Conservation (phyloP, 2,113 vertebrate genomes). For the Melanerpes aurifrons region DNA sequence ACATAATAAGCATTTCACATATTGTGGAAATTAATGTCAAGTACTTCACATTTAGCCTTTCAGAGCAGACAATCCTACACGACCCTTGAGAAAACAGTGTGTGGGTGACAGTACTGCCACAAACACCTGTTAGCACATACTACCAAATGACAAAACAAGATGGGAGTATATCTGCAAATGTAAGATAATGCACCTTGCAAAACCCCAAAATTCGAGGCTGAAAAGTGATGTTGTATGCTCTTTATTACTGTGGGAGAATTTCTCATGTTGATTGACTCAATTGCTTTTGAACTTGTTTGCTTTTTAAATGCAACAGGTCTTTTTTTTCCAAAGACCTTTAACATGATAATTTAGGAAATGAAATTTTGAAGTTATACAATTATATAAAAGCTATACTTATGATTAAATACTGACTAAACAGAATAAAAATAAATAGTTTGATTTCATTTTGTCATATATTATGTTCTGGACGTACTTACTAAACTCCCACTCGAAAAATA, state of each 20-base stretch:
- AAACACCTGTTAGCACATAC: background rate
- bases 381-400: background rate
- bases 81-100: background rate
- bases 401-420: background rate
- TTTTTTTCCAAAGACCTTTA: background rate
- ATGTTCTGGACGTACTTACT: background rate
- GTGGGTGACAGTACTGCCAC: background rate
- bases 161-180: background rate
- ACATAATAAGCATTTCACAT: background rate
- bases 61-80: background rate
- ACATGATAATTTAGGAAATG: background rate
- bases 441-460: background rate
- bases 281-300: background rate
- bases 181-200: background rate
- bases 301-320: background rate
- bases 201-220: background rate
- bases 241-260: conserved; percentile 3
- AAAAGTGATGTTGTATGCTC: background rate
- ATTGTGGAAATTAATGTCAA: background rate
- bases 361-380: background rate
- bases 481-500: background rate
- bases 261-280: background rate
- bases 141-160: background rate
- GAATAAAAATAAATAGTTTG: background rate
- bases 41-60: background rate